Conservation (phyloP, 2,113 vertebrate genomes). For the Calyptommatus sinebrachiatus region DNA sequence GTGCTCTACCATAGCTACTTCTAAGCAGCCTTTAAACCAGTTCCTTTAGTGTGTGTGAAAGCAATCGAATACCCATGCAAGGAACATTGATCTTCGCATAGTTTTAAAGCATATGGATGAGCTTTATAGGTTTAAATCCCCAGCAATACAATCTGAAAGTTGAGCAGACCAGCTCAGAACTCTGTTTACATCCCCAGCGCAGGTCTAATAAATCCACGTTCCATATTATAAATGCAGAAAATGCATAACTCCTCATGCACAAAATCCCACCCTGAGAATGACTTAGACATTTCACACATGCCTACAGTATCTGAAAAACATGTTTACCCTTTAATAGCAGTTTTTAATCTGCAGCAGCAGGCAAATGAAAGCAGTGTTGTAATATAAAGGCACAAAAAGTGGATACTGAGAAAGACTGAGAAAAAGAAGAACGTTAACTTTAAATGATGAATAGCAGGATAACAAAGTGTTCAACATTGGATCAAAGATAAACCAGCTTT, state of each 20-base stretch:
- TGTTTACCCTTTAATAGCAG: not conserved
- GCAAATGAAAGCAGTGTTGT: not conserved
- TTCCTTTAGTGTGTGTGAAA: no score
- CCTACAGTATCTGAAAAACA: not conserved
- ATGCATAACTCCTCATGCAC: not conserved
- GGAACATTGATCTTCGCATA: no score
- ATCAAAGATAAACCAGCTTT: no score
- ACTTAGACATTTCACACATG: not conserved
- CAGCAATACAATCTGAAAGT: not conserved
- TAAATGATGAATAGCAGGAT: no score
- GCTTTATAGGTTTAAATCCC: not conserved
- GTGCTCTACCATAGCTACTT: no score
- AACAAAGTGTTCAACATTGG: no score
- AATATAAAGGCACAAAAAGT: no score
- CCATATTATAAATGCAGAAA: not conserved
- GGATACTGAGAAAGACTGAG: no score
- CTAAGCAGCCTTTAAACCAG: no score
- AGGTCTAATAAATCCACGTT: not conserved
- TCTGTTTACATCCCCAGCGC: not conserved
- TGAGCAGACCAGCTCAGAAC: not conserved
- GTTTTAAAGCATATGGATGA: not conserved
- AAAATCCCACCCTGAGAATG: not conserved
- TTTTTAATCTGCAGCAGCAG: not conserved
- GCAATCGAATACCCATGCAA: no score
- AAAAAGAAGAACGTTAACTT: no score